phyloP scores from a whole-genome alignment of 2,113 vertebrate genomes.

The Tonatia bakeri region DNA sequence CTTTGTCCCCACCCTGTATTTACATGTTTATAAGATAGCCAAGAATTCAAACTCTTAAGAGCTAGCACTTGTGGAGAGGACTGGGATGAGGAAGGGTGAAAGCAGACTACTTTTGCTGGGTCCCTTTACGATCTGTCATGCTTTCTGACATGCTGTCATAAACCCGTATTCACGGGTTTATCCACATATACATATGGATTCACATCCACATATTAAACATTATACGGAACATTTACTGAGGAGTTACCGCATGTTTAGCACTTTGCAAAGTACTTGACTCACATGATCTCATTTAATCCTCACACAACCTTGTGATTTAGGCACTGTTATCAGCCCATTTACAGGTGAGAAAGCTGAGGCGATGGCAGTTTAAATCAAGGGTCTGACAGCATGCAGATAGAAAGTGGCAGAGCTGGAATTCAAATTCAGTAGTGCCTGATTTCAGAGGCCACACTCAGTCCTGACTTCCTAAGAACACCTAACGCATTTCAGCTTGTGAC shows the following conservation, averaged over 20 bases:
- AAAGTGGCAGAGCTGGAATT: neutral
- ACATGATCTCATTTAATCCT: neutral
- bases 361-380: neutral
- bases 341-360: neutral
- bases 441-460: neutral
- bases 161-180: neutral
- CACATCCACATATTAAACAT: fast-evolving
- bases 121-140: neutral
- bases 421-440: neutral
- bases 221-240: neutral
- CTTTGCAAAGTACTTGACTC: neutral
- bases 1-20: neutral
- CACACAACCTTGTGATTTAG: neutral
- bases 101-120: neutral
- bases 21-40: neutral
- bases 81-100: no score
- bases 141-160: no score
- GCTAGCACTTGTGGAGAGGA: neutral
- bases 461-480: neutral
- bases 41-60: neutral
- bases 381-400: neutral
- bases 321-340: neutral
- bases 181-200: fast-evolving
- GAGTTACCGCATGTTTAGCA: fast-evolving
- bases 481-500: neutral